These are phyloP conservation scores for Diadema setosum DNA, from an alignment of 35 echinoderm and acorn worm genomes.

Conservation along the genomic window DNA sequence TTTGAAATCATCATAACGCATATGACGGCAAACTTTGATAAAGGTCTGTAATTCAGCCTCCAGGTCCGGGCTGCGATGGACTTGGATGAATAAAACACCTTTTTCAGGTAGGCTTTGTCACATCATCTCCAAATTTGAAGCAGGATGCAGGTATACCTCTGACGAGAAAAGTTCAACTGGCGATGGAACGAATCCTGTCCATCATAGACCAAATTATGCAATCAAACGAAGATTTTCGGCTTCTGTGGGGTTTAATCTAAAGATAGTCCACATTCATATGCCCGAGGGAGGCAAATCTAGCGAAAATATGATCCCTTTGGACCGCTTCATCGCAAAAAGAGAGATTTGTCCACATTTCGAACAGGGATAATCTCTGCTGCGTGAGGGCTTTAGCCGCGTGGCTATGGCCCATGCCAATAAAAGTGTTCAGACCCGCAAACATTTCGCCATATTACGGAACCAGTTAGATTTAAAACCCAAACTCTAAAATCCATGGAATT, in stretches of 20 bases:
- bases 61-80: too few relatives aligned
- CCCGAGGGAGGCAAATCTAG: not conserved
- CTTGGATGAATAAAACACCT: too few relatives aligned
- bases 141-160: not conserved
- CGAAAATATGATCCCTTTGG: not conserved
- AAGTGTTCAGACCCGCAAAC: not conserved
- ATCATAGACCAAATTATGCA: not conserved
- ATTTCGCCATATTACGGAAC: not conserved
- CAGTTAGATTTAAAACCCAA: too few relatives aligned
- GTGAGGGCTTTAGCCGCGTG: constrained; percentile 40
- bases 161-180: not conserved
- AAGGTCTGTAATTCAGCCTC: too few relatives aligned
- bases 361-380: constrained; percentile 32
- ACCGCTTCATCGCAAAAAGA: not conserved
- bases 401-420: constrained; percentile 21
- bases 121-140: not conserved
- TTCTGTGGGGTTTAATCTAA: not conserved
- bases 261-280: not conserved
- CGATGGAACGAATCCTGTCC: not conserved
- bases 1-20: not conserved
- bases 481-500: too few relatives aligned
- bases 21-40: not conserved
- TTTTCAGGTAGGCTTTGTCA: not conserved
- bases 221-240: not conserved
- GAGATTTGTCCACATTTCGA: not conserved